These are phyloP conservation scores for Eremobia ochroleuca DNA, from an alignment of 2,888 invertebrate species.

Conservation along the genomic window DNA sequence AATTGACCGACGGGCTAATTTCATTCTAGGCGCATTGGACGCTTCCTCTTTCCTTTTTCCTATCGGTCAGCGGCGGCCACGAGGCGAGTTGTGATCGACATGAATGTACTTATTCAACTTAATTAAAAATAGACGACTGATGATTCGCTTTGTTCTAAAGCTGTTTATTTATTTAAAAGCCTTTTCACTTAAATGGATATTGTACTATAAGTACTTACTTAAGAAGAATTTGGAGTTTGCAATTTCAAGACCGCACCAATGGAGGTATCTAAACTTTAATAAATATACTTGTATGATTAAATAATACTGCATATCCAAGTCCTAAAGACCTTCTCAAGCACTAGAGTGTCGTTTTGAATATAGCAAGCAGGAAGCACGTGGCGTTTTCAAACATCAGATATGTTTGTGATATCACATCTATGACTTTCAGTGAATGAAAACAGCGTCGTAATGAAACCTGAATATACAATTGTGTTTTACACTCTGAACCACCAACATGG, in stretches of 20 bases:
- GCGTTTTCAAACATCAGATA: not conserved
- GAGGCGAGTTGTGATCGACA: slow-evolving; percentile 77
- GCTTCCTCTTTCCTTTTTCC: slow-evolving; percentile 91
- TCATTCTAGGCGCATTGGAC: slow-evolving; percentile 89
- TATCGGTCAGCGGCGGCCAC: slow-evolving; percentile 88
- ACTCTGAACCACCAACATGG: not conserved
- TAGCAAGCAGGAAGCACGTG: not conserved
- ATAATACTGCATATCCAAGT: not conserved
- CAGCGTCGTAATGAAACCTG: not conserved
- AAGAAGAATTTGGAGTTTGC: not conserved
- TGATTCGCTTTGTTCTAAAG: slow-evolving; percentile 26
- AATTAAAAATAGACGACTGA: slow-evolving; percentile 51
- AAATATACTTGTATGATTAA: not conserved
- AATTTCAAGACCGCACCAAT: not conserved
- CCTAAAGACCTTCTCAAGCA: not conserved
- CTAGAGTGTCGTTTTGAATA: not conserved
- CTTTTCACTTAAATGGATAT: not conserved
- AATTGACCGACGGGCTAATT: slow-evolving; percentile 90
- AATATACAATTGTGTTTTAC: not conserved
- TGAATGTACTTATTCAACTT: slow-evolving; percentile 68
- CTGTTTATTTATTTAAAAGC: slow-evolving; percentile 25
- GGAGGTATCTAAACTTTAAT: not conserved
- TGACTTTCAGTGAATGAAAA: not conserved
- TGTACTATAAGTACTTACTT: not conserved
- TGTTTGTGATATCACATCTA: not conserved